Percentiles rank a stretch among this genome's conserved stretches.
phyloP scores from a whole-genome alignment of 1,140 invertebrate genomes.

The Bombus soroeensis region DNA sequence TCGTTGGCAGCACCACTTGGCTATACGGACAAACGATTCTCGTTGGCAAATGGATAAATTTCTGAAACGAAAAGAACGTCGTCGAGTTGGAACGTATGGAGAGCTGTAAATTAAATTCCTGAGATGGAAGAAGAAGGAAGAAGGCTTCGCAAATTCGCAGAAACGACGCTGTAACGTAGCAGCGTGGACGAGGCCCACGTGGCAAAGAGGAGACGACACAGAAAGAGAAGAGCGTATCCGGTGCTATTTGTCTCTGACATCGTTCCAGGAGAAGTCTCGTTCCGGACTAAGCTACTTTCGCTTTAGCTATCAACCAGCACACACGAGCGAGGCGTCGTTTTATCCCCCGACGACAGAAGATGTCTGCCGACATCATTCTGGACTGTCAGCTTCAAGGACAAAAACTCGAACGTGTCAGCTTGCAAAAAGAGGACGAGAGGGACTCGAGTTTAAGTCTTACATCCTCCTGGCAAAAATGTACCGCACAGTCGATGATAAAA shows the following conservation, averaged over 20 bases:
- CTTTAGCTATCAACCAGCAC: slow-evolving; percentile 22
- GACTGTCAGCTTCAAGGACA: background rate
- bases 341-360: slow-evolving; percentile 33
- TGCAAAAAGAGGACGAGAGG: background rate
- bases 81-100: background rate
- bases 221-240: slow-evolving; percentile 43
- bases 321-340: slow-evolving; percentile 29
- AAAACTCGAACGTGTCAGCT: slow-evolving; percentile 27
- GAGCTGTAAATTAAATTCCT: background rate
- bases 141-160: background rate
- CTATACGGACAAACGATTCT: background rate
- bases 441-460: slow-evolving; percentile 25
- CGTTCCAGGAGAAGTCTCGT: slow-evolving; percentile 59
- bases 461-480: background rate
- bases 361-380: slow-evolving; percentile 29
- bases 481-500: background rate
- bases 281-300: slow-evolving; percentile 54
- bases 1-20: background rate
- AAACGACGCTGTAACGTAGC: slow-evolving; percentile 43
- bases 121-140: no score
- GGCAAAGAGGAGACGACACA: slow-evolving; percentile 25
- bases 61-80: background rate
- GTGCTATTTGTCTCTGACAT: slow-evolving; percentile 60
- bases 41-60: background rate
- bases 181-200: background rate